Base-by-base conservation (phyloP, 2,113 vertebrate genomes). In the Cyprinodon tularosa region DNA sequence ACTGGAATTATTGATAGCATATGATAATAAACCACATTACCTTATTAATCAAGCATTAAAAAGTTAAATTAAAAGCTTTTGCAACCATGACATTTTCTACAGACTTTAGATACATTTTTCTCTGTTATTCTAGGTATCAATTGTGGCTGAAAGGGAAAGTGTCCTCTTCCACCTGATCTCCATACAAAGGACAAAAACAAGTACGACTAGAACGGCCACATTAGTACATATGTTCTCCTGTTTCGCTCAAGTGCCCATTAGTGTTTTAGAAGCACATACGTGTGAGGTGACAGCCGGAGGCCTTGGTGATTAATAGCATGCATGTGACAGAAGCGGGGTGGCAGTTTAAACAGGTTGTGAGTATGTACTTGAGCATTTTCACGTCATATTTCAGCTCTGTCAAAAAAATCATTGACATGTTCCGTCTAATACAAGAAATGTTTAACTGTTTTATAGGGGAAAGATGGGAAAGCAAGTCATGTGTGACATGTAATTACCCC, bases 401-500 rank as follows among this genome's bases (percentile, higher is more conserved):
- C 84, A 78, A 86, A 78, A 86, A 89, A 91, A 91, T 91, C 87
- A 93, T 91, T 92, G 84, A 90, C 86, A 81, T 68, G 81, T 80
- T 88, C 83, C 71, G 71, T 88, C 84, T 74, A 76, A 78, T 78
- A 80, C 83, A 84, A 88, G 72, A 81, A 93, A 94, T 93, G 87
- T 92, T 94, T 94, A 94, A 94, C 93, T 59, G 81, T 88, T 84
- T 89, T 87, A 82, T 29, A 78, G 76, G 62, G 64, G 4, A 66
- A 75, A 89, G 79, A 91, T 87, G 87, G 84, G 72, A 87, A 89
- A 90, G 66, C 42, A 67, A 92, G 85, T 89, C 89, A 89, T 86
- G 92, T 84, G 84, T 89, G 81, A 76, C 64, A 83, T 88, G 92
- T 92, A 92, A 93, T 94, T 90, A 92, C 83, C 88, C 82, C 83